phyloP scores from a whole-genome alignment of 2,888 invertebrate species.

The Gymnosoma rotundatum region DNA sequence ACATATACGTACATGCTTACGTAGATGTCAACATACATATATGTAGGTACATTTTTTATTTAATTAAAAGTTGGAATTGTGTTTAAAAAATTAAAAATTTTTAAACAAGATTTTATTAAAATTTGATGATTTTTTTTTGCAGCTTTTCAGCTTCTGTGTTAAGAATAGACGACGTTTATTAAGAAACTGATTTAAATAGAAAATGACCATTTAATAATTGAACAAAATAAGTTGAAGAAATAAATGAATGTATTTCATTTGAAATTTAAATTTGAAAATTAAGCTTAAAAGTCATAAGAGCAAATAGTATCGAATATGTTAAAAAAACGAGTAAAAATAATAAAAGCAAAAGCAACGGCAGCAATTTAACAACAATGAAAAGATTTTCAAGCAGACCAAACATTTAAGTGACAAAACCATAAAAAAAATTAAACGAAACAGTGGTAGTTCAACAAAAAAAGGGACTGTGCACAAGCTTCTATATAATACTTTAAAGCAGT shows the following conservation, averaged over 20 bases:
- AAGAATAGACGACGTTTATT: slow-evolving; percentile 29
- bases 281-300: slow-evolving; percentile 52
- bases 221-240: slow-evolving; percentile 29
- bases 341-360: slow-evolving; percentile 16
- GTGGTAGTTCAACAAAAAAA: slow-evolving; percentile 9
- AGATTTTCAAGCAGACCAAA: slow-evolving; percentile 32
- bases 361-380: slow-evolving; percentile 43
- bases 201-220: slow-evolving; percentile 22
- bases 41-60: slow-evolving; percentile 18
- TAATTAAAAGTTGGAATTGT: slow-evolving; percentile 18
- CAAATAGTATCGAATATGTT: slow-evolving; percentile 36
- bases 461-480: background rate
- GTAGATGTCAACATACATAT: slow-evolving; percentile 2
- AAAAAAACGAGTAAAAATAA: background rate
- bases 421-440: slow-evolving; percentile 29
- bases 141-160: slow-evolving; percentile 11
- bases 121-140: background rate
- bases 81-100: background rate
- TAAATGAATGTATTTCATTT: slow-evolving; percentile 50
- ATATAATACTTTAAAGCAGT: too few relatives aligned
- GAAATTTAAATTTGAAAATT: slow-evolving; percentile 47
- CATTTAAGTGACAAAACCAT: slow-evolving; percentile 32
- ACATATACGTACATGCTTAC: background rate
- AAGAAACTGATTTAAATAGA: slow-evolving; percentile 55
- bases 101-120: background rate